Base-by-base conservation (phyloP, 2,113 vertebrate genomes). In the Paracanthobrama guichenoti region DNA sequence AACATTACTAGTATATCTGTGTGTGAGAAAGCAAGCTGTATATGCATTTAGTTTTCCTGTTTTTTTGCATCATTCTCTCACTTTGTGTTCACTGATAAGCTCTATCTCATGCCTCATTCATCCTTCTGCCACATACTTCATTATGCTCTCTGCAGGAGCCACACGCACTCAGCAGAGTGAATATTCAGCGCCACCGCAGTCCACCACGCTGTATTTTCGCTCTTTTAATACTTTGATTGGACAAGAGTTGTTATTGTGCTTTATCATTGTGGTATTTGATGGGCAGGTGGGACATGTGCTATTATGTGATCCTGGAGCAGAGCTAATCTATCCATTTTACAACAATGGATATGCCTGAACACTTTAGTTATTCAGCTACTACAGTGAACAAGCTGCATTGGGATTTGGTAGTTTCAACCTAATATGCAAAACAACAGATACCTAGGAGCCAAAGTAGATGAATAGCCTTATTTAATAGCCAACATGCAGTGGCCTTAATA, bases 241-340 rank as follows among this genome's bases (percentile, higher is more conserved):
- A 82, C 7, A 13, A 42, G 79, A 67, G 22, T 42, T 69, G 73
- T 59, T 50, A 57, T 67, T 66, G 69, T 82, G 80, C 73, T 81
- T n/a, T 86, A 35, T 71, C 73, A n/a, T 12, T 73, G 42, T 16
- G 42, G 42, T 73, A 24, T 73, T 48, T 55, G 48, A 55, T 53
- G 73, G 73, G 50, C 48, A 3, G 73, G 48, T 55, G 16, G 48
- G 48, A 10, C 73, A 72, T 31, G 42, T 73, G 42, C 18, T 50
- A 57, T 76, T 22, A 35, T 64, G 73, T 76, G 55, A 50, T 53
- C 20, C 11, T 83, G 60, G 8, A 53, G 60, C 4, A 60, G 13
- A 42, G 73, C 71, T 66, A 66, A 66, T 69, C 24, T 12, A 10
- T n/a, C n/a, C n/a, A 22, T 24, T 82, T 42, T 50, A 16, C 48